Base-by-base conservation (phyloP, 2,888 invertebrate genomes). In the Lycaena phlaeas region DNA sequence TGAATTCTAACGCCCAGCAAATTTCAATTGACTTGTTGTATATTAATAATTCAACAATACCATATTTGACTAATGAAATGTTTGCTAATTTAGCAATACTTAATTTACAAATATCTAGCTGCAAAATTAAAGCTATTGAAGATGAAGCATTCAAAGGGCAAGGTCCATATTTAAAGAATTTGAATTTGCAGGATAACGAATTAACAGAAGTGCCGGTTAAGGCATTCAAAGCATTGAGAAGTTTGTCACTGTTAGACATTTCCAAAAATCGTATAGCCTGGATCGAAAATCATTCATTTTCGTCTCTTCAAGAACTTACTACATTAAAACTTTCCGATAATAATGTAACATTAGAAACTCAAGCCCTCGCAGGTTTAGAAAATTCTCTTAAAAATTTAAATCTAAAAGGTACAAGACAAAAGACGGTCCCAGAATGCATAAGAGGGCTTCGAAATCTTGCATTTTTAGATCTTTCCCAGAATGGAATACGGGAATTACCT, bases 301-400 rank as follows among this genome's bases (percentile, higher is more conserved):
- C 79, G 25, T 90, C 91, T 0, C 82, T 95, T 9, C 78, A 77
- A 29, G 91, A 91, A 61, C 74, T 95, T 38, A 89, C 93, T 10
- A 95, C 95, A 0, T 70, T 95, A 9, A 95, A 95, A 70, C 67
- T 96, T 38, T 93, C 95, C 2, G 96, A 96, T 61, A 96, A 96
- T 67, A 94, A 94, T 64, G 87, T 95, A 0, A 92, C 92, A 2
- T 66, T 96, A 48, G 86, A 89, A 2, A 58, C 87, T 0, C 87
- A 87, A 36, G 90, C 94, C 3, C 89, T 96, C 41, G 79, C 85
- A n/a, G 95, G 95, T 1, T 78, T 96, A 44, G 95, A 95, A 59
- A 87, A 81, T 42, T 91, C 90, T 7, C 77, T 96, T 29, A 95
- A 95, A 74, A 96, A 96, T 72, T 81, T 96, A 36, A 96, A 96